Evolutionary conservation across 2,888 invertebrate species (phyloP).

Genomic region (Exephanes ischioxanthus): DNA sequence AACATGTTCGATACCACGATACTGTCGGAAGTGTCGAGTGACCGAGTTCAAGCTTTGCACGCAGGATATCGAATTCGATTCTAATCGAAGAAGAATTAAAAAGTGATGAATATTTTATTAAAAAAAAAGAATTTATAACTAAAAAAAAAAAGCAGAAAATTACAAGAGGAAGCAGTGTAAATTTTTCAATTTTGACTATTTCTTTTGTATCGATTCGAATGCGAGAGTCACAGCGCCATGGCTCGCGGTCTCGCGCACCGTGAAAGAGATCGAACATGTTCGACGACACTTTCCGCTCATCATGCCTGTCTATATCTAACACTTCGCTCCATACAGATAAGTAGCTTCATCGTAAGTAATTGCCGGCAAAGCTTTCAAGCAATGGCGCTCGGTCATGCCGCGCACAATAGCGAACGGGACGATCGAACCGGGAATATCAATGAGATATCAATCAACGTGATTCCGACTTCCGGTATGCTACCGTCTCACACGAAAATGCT

Average conservation of each 20-base stretch:
- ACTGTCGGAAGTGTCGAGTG: too few relatives aligned
- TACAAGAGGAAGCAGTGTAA: too few relatives aligned
- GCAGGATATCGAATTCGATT: too few relatives aligned
- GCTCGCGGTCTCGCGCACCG: too few relatives aligned
- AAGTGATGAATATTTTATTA: too few relatives aligned
- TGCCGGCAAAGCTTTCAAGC: slow-evolving; percentile 77
- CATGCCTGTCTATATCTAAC: background rate
- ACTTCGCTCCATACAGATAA: slow-evolving; percentile 70
- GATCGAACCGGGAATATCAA: slow-evolving; percentile 72
- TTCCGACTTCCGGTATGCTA: slow-evolving; percentile 78
- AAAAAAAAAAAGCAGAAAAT: too few relatives aligned
- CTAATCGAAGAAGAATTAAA: background rate
- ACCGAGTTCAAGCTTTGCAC: too few relatives aligned
- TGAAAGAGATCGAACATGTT: background rate
- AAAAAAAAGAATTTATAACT: background rate
- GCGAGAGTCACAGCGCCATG: background rate
- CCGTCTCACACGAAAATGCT: slow-evolving; percentile 80
- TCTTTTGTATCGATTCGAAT: background rate
- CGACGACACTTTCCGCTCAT: background rate
- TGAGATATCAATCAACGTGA: slow-evolving; percentile 81
- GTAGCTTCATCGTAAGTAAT: slow-evolving; percentile 78
- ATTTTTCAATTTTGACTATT: too few relatives aligned
- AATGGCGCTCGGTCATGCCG: slow-evolving; percentile 70
- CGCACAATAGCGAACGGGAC: slow-evolving; percentile 67
- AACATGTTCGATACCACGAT: too few relatives aligned